Percentiles rank a stretch among this genome's conserved stretches.
These are phyloP conservation scores for Megaceryle maxima DNA, from an alignment of 2,113 vertebrate genomes.

Conservation along the genomic window DNA sequence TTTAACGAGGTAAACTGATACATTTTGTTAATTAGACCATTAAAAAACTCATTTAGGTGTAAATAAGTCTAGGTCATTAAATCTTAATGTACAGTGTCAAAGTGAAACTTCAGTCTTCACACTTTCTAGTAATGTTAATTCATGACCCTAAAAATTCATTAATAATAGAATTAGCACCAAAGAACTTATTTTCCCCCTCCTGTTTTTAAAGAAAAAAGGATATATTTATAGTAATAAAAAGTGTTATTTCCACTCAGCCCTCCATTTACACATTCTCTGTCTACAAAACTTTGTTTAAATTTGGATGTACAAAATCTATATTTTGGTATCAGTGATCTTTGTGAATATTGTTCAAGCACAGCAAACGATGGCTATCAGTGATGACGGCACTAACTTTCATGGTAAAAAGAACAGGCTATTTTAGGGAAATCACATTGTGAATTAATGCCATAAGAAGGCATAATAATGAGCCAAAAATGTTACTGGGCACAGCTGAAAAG, in stretches of 20 bases:
- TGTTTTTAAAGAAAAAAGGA: not conserved
- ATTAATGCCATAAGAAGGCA: not conserved
- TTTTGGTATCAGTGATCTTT: not conserved
- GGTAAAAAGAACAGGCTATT: not conserved
- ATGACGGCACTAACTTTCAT: not conserved
- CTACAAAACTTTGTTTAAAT: not conserved
- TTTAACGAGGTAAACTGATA: constrained; percentile 70
- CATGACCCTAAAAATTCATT: constrained; percentile 44
- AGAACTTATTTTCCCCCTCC: not conserved
- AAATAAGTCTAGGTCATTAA: constrained; percentile 75
- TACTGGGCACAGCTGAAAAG: not conserved
- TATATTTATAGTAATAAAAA: not conserved
- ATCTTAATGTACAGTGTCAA: constrained; percentile 58
- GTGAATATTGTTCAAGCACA: not conserved
- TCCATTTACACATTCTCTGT: not conserved
- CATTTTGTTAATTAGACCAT: constrained; percentile 73
- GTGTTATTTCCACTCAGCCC: not conserved
- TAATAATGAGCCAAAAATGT: not conserved
- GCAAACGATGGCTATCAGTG: not conserved
- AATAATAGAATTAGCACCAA: constrained; percentile 49
- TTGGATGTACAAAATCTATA: not conserved
- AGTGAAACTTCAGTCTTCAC: constrained; percentile 5
- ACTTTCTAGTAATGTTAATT: constrained; percentile 15
- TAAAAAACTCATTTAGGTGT: constrained; percentile 75
- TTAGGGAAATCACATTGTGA: not conserved